Percentiles rank a stretch among this genome's conserved stretches.
Conservation (phyloP, 1,140 invertebrate genomes). For the Stegodyphus mimosarum region DNA sequence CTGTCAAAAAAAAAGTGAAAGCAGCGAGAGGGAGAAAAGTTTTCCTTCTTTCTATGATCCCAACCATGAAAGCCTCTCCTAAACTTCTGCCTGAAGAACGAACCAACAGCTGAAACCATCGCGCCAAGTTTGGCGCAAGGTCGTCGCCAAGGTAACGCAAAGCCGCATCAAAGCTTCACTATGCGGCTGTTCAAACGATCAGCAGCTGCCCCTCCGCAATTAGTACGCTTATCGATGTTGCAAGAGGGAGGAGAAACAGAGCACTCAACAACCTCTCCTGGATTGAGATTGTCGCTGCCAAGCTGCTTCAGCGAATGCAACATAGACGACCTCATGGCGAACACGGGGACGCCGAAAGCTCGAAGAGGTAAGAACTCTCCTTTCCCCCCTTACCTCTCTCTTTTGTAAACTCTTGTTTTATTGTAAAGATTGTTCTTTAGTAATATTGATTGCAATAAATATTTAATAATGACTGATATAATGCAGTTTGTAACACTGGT, state of each 20-base stretch:
- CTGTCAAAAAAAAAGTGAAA: too few species aligned
- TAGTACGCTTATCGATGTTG: slow-evolving; percentile 35
- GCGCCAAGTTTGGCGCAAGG: slow-evolving; percentile 56
- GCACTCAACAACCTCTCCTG: slow-evolving; percentile 27
- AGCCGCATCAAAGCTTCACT: slow-evolving; percentile 11
- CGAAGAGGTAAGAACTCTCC: slow-evolving; percentile 31
- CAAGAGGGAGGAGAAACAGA: slow-evolving; percentile 21
- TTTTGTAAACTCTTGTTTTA: background rate
- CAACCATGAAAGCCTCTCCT: background rate
- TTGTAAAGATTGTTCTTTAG: too few species aligned
- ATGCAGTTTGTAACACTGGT: too few species aligned
- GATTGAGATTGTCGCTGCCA: slow-evolving; percentile 46
- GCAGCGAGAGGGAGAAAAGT: too few species aligned
- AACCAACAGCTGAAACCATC: slow-evolving; percentile 14
- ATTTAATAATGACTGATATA: too few species aligned
- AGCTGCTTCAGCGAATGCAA: slow-evolving; percentile 55
- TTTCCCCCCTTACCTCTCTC: background rate
- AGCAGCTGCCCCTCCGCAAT: slow-evolving; percentile 35
- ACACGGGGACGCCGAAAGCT: slow-evolving; percentile 40
- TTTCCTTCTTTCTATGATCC: background rate
- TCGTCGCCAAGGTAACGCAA: slow-evolving; percentile 52
- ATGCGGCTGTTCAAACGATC: slow-evolving; percentile 56
- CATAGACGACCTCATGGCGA: slow-evolving; percentile 56
- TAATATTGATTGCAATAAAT: too few species aligned
- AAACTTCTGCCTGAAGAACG: background rate